Conservation (phyloP, 2,797 vertebrate genomes). For the Pristis pectinata region DNA sequence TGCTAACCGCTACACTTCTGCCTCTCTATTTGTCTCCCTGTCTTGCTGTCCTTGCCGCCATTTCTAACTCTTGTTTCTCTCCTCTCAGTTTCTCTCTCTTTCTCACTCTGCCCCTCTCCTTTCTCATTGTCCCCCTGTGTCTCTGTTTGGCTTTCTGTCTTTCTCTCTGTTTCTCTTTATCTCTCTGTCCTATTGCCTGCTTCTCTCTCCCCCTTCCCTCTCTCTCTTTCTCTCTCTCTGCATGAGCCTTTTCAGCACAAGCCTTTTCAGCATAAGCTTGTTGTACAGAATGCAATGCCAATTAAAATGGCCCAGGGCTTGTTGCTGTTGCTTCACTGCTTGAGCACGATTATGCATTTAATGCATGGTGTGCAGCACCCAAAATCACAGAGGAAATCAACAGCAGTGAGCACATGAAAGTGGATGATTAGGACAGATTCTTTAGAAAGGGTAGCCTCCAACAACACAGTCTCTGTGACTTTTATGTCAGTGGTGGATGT, state of each 20-base stretch:
- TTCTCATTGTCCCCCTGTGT: too few relatives aligned
- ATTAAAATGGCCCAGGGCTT: neutral
- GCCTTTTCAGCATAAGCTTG: neutral
- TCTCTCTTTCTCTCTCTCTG: neutral
- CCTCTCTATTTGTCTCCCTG: neutral
- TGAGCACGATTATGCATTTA: neutral
- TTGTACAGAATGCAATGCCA: neutral
- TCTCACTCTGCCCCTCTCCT: neutral
- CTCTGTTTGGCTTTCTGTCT: neutral
- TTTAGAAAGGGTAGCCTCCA: neutral
- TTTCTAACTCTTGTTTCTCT: too few relatives aligned
- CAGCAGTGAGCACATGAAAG: neutral
- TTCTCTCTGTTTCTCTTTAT: neutral
- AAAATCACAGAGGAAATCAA: slow-evolving; percentile 8
- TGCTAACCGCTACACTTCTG: too few relatives aligned
- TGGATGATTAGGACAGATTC: neutral
- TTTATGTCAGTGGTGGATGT: neutral
- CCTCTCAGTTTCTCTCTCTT: neutral
- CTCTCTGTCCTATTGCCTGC: neutral
- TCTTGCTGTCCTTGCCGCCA: neutral
- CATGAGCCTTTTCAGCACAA: neutral
- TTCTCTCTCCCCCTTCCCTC: too few relatives aligned
- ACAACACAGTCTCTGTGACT: neutral
- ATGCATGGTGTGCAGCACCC: neutral
- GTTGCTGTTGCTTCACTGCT: neutral